Evolutionary conservation across 1,140 invertebrate genomes (phyloP).

Genomic region (Galleria mellonella): DNA sequence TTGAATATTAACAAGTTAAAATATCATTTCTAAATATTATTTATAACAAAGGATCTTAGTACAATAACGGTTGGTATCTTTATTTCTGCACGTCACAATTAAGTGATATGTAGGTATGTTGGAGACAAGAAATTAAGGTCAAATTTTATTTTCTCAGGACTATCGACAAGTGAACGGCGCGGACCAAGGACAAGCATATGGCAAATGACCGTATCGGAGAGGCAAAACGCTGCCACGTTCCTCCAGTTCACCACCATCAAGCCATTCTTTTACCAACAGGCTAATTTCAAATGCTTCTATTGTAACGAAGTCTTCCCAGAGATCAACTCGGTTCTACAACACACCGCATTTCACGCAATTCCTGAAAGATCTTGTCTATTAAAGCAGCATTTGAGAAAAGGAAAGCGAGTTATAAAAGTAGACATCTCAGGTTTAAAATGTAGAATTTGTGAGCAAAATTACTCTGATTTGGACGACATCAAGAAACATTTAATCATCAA

Average conservation of each 20-base stretch:
- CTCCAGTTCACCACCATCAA: slow-evolving; percentile 49
- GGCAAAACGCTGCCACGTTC: slow-evolving; percentile 59
- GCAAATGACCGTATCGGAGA: slow-evolving; percentile 65
- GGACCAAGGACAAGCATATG: slow-evolving; percentile 52
- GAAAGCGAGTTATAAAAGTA: slow-evolving; percentile 61
- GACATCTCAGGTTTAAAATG: slow-evolving; percentile 57
- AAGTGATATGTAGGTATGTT: too few relatives aligned
- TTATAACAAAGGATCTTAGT: background rate
- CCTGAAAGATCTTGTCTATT: slow-evolving; percentile 42
- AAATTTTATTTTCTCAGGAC: slow-evolving; percentile 50
- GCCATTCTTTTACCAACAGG: slow-evolving; percentile 62
- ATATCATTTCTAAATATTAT: background rate
- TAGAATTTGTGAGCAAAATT: slow-evolving; percentile 48
- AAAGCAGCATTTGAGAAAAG: slow-evolving; percentile 55
- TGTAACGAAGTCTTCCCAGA: slow-evolving; percentile 58
- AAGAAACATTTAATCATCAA: slow-evolving; percentile 34
- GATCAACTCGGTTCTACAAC: slow-evolving; percentile 46
- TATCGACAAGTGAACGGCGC: slow-evolving; percentile 23
- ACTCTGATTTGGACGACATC: slow-evolving; percentile 50
- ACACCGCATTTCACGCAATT: slow-evolving; percentile 33
- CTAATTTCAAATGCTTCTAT: slow-evolving; percentile 67
- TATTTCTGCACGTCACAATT: background rate
- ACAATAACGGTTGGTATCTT: background rate
- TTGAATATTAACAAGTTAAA: too few relatives aligned
- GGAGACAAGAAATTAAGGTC: slow-evolving; percentile 11